Base-by-base conservation (phyloP, 2,888 invertebrate species). In the Pandemis corylana region DNA sequence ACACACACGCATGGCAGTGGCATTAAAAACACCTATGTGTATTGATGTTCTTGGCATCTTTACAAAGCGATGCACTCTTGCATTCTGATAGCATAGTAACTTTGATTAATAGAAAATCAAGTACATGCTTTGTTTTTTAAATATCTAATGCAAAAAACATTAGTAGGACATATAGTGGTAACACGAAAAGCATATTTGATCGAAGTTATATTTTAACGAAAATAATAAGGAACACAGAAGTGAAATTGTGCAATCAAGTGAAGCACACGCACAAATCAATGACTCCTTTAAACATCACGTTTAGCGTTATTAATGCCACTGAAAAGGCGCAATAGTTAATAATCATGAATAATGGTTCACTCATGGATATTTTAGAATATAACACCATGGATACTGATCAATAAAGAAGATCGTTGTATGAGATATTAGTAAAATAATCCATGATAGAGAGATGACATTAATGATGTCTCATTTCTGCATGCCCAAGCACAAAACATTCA, bases 381-480 rank as follows among this genome's bases (percentile, higher is more conserved):
- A 36, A 74, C 65, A 67, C 20, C 67, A 53, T 51, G 10, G 5
- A 49, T 10, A 28, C 2, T 46, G 7, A 66, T n/a, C 64, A 2
- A 73, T 77, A 36, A 12, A 64, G 7, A 63, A 53, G n/a, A 46
- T 15, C 44, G 0, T n/a, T 4, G 12, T 73, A 49, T 51, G 12
- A 59, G 51, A 62, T 74, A 74, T 68, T 82, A 86, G 86, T 81
- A 79, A 88, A 89, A 86, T 82, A 80, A 82, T 82, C 87, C 89
- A 89, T 84, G 85, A 84, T 74, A 82, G 80, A 79, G 87, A 85
- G 83, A 83, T 78, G 83, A 84, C 86, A 81, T 82, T 85, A 85
- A 88, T 86, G 84, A 88, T 86, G 84, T 87, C 88, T 88, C 93
- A 94, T 94, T 93, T 93, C 94, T 94, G 94, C 94, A 94, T 94